These are phyloP conservation scores for Pteruthius melanotis DNA, from an alignment of 2,113 vertebrate species.

Conservation along the genomic window DNA sequence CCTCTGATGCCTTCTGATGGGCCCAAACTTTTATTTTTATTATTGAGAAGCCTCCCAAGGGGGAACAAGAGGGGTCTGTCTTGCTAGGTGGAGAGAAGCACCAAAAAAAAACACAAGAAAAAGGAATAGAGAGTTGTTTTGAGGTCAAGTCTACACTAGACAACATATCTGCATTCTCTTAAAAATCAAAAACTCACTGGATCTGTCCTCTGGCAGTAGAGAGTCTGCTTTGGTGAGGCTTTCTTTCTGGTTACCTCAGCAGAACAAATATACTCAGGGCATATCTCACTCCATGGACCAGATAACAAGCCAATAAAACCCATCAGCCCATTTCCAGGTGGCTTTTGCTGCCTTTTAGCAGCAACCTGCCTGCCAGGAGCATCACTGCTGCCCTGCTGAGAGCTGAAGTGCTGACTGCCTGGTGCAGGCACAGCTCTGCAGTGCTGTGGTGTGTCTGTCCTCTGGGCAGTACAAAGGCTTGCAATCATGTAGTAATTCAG, in stretches of 20 bases:
- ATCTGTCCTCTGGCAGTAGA: not conserved
- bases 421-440: not conserved
- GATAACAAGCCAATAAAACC: not conserved
- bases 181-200: not conserved
- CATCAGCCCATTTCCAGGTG: not conserved
- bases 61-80: rapidly evolving
- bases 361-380: not conserved
- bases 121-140: not conserved
- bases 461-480: rapidly evolving
- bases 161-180: not conserved
- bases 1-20: not conserved
- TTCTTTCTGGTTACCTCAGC: not conserved
- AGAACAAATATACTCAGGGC: not conserved
- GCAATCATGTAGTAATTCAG: not conserved
- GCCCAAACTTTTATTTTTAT: not conserved
- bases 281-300: not conserved
- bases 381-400: not conserved
- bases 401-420: not conserved
- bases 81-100: not conserved
- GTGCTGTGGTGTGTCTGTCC: not conserved
- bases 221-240: not conserved
- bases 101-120: not conserved
- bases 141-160: too few relatives aligned
- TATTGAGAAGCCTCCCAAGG: not conserved
- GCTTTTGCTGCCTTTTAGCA: not conserved